Conservation (phyloP, 2,888 invertebrate genomes). For the Phymatocera aterrima region DNA sequence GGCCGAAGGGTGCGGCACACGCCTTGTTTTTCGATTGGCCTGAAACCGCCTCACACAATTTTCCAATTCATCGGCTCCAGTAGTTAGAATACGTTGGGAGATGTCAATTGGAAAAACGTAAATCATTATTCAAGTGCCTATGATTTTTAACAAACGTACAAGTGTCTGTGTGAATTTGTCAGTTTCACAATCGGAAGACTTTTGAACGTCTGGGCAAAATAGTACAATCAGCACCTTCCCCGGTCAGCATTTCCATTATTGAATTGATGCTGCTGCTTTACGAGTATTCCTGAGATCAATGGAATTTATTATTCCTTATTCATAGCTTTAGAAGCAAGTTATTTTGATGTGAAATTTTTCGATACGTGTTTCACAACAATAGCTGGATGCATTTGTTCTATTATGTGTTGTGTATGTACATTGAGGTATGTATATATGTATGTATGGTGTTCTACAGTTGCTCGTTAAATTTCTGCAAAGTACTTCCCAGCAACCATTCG, state of each 20-base stretch:
- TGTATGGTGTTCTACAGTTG: background rate
- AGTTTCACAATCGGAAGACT: background rate
- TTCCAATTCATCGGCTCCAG: background rate
- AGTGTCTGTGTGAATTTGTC: too few species aligned
- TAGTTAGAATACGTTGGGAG: background rate
- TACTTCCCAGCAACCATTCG: slow-evolving; percentile 25
- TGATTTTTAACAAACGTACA: background rate
- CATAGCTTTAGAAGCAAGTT: background rate
- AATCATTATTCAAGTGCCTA: background rate
- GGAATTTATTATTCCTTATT: too few species aligned
- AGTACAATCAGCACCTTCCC: background rate
- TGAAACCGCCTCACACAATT: background rate
- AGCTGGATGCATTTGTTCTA: background rate
- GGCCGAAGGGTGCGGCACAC: slow-evolving; percentile 18
- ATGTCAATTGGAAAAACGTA: background rate
- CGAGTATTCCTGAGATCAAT: background rate
- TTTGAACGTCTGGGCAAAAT: background rate
- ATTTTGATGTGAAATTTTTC: background rate
- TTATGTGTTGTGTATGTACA: background rate
- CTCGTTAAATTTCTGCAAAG: slow-evolving; percentile 30
- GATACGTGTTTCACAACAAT: background rate
- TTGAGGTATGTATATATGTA: background rate
- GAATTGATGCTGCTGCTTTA: background rate
- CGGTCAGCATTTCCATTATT: background rate
- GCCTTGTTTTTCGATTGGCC: background rate